A percentile compares a stretch with the other conserved stretches of the same genome.
Evolutionary conservation across 2,797 vertebrate species (phyloP).

Genomic region (Antennarius maculatus): DNA sequence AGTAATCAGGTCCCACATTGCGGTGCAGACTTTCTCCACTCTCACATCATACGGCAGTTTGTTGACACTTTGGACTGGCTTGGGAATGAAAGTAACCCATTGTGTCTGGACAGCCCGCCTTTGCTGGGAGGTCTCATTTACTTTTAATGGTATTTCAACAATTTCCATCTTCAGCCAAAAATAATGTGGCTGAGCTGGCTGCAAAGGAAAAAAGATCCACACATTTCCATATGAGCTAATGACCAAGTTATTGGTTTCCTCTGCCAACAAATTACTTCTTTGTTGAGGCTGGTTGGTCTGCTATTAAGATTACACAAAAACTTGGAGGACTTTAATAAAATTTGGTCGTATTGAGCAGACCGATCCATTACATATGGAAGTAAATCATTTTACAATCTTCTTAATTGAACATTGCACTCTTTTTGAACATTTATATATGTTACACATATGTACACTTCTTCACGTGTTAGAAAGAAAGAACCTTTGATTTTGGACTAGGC

Average conservation of each 20-base stretch:
- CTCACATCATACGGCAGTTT: slow-evolving; percentile 36
- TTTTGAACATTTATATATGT: too few relatives aligned
- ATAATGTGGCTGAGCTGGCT: slow-evolving; percentile 37
- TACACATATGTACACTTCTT: too few relatives aligned
- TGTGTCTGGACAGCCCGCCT: slow-evolving; percentile 53
- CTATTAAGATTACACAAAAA: too few relatives aligned
- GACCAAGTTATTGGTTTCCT: slow-evolving; percentile 25
- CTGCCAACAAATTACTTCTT: too few relatives aligned
- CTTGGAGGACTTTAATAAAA: too few relatives aligned
- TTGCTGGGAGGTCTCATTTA: slow-evolving; percentile 56
- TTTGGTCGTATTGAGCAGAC: too few relatives aligned
- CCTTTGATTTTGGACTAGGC: too few relatives aligned
- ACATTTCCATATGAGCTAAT: slow-evolving; percentile 42
- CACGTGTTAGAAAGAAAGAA: too few relatives aligned
- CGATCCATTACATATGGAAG: too few relatives aligned
- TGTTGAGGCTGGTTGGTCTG: too few relatives aligned
- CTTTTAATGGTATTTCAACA: slow-evolving; percentile 56
- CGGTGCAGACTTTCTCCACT: slow-evolving; percentile 20
- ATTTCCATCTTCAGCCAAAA: slow-evolving; percentile 48
- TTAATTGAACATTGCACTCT: too few relatives aligned
- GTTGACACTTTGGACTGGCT: slow-evolving; percentile 35
- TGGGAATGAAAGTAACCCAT: slow-evolving; percentile 56
- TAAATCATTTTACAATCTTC: too few relatives aligned
- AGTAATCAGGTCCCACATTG: slow-evolving; percentile 21
- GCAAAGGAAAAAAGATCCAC: slow-evolving; percentile 38